Evolutionary conservation across 2,888 invertebrate genomes (phyloP), one percentile per base, ranked within the genome.

Genomic region (Sminthurides aquaticus): DNA sequence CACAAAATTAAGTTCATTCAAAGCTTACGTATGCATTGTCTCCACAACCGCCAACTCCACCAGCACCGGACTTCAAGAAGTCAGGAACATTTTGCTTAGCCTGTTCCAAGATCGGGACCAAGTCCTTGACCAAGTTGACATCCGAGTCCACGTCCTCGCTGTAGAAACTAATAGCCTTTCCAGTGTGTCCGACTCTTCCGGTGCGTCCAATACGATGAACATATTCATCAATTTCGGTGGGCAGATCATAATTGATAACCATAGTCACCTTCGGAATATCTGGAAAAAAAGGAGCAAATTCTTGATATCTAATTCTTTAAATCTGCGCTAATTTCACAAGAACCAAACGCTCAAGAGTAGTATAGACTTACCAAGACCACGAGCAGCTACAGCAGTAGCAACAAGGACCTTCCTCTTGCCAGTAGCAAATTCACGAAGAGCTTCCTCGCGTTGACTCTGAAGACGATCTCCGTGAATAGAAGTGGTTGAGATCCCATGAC

Each of bases 301-400:
- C n/a, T n/a, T n/a, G n/a, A n/a, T n/a, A n/a, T n/a, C n/a, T n/a
- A n/a, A n/a, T n/a, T n/a, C n/a, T n/a, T n/a, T n/a, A n/a, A n/a
- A n/a, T n/a, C n/a, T n/a, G n/a, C n/a, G n/a, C n/a, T n/a, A n/a
- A n/a, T n/a, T n/a, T n/a, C n/a, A n/a, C n/a, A n/a, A n/a, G n/a
- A n/a, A n/a, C n/a, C n/a, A n/a, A n/a, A n/a, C n/a, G n/a, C n/a
- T n/a, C n/a, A n/a, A n/a, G n/a, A n/a, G n/a, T n/a, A n/a, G n/a
- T n/a, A n/a, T n/a, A n/a, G n/a, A 73, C 75, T 77, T 76, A 86
- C 86, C 90, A 0, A 97, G 80, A 0, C 98, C 98, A 63, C 98
- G 82, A 0, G 96, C 91, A 0, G 95, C 95, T 0, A 98, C 96
- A 0, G 92, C 91, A 0, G 98, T 98, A 0, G 97, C 97, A 0